Evolutionary conservation across 2,113 vertebrate species (phyloP).

Genomic region (Thalassoma bifasciatum): DNA sequence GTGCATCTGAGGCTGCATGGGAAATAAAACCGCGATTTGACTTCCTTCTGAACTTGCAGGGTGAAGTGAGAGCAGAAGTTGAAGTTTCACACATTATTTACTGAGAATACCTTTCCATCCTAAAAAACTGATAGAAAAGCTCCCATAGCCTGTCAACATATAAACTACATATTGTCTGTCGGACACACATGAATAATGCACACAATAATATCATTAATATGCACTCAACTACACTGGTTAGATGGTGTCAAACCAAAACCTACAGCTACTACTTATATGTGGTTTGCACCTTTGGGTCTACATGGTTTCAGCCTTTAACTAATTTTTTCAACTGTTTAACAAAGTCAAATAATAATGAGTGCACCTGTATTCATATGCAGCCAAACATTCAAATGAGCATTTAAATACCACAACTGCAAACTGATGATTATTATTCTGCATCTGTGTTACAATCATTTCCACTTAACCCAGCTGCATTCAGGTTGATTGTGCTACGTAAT

Average conservation of each 20-base stretch:
- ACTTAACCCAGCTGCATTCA: conserved; percentile 45
- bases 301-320: background rate
- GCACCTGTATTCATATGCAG: background rate
- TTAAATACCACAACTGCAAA: conserved; percentile 29
- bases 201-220: background rate
- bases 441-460: conserved; percentile 34
- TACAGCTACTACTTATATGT: conserved; percentile 11
- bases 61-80: conserved; percentile 2
- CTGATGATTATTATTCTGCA: conserved; percentile 39
- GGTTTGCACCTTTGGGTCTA: background rate
- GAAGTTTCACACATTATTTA: conserved; percentile 4
- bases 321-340: background rate
- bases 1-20: conserved; percentile 62
- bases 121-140: background rate
- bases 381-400: background rate
- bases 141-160: background rate
- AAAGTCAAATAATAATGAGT: background rate
- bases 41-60: conserved; percentile 58
- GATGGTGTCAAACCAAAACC: conserved; percentile 7
- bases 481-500: conserved; percentile 57
- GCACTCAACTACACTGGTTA: background rate
- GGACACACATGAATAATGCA: background rate
- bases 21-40: conserved; percentile 60
- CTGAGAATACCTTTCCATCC: background rate
- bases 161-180: background rate